phyloP scores from a whole-genome alignment of 2,888 invertebrate species.

The Nomada ruficornis region DNA sequence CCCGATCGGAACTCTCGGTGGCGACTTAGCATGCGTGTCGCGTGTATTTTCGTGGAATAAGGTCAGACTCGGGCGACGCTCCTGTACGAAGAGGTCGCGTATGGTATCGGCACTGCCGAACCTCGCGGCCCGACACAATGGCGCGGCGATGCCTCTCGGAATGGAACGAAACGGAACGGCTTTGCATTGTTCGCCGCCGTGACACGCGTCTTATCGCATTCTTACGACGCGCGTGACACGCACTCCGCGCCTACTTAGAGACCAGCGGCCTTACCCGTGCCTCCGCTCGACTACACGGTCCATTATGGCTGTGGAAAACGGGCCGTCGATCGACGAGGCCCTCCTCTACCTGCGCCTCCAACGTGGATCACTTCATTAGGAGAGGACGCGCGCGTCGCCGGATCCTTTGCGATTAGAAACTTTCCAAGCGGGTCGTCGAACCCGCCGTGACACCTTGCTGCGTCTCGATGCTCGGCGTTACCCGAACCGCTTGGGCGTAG shows the following conservation, averaged over 20 bases:
- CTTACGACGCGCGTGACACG: conserved; percentile 79
- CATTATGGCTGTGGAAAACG: conserved; percentile 65
- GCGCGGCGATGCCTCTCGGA: conserved; percentile 68
- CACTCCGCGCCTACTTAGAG: conserved; percentile 60
- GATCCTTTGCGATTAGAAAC: conserved; percentile 10
- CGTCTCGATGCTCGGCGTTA: background rate
- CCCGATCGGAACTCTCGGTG: conserved; percentile 46
- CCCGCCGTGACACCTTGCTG: background rate
- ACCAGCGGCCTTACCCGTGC: conserved; percentile 16
- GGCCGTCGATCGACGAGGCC: conserved; percentile 53
- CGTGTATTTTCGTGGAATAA: conserved; percentile 80
- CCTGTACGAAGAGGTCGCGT: conserved; percentile 61
- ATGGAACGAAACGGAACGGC: conserved; percentile 67
- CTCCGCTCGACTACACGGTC: conserved; percentile 34
- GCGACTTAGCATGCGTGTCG: conserved; percentile 69
- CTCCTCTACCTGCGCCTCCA: conserved; percentile 27
- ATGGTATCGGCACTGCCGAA: conserved; percentile 74
- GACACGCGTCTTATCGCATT: conserved; percentile 80
- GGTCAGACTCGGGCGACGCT: conserved; percentile 77
- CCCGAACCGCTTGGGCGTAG: background rate
- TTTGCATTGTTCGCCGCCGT: conserved; percentile 64
- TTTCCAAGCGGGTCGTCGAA: conserved; percentile 3
- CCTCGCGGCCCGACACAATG: conserved; percentile 74
- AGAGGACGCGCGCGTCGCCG: conserved; percentile 1
- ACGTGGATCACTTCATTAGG: conserved; percentile 55